Conservation (phyloP, 2,888 invertebrate genomes). For the Pandemis heparana region DNA sequence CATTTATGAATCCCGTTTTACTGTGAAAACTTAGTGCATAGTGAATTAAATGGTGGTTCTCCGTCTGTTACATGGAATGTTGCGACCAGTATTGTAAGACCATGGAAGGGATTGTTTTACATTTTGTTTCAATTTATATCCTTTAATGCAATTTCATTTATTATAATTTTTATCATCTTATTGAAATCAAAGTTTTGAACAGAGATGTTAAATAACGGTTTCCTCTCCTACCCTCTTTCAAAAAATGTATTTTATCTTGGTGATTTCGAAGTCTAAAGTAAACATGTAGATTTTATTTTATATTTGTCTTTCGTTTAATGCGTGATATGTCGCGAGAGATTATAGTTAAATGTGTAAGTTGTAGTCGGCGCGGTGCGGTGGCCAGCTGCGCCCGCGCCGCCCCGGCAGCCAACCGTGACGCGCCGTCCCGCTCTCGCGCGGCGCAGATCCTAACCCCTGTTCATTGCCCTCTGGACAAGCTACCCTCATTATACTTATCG, state of each 20-base stretch:
- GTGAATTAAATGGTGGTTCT: conserved; percentile 77
- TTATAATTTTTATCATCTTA: neutral
- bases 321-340: neutral
- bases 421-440: conserved; percentile 60
- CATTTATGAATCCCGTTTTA: conserved; percentile 62
- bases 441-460: conserved; percentile 56
- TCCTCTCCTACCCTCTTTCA: neutral
- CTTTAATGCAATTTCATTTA: neutral
- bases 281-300: neutral
- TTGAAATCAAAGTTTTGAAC: neutral
- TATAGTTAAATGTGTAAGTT: neutral
- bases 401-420: conserved; percentile 76
- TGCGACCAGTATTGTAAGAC: conserved; percentile 77
- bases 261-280: neutral
- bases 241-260: neutral
- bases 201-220: neutral
- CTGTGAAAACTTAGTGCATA: conserved; percentile 79
- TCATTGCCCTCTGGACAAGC: conserved; percentile 64
- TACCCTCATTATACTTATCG: conserved; percentile 60
- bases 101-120: conserved; percentile 62
- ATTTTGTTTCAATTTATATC: conserved; percentile 17
- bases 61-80: conserved; percentile 74
- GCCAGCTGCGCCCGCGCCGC: conserved; percentile 52
- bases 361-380: conserved; percentile 8
- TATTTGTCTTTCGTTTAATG: neutral